Evolutionary conservation across 2,797 vertebrate species (phyloP).

Genomic region (Crenichthys baileyi): DNA sequence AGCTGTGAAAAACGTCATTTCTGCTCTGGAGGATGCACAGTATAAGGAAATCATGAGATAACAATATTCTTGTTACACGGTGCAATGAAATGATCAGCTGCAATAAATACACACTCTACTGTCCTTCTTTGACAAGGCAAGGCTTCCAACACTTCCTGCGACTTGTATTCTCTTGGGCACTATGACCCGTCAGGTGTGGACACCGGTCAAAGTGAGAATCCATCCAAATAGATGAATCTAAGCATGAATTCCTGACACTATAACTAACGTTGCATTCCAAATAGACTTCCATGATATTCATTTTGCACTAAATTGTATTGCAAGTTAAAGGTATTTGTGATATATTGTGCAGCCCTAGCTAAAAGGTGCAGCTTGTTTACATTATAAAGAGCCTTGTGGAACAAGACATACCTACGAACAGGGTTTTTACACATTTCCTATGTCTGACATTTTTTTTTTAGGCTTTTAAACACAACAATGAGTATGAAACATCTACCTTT

Average conservation of each 20-base stretch:
- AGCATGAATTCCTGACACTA: background rate
- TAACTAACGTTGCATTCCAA: background rate
- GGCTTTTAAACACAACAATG: background rate
- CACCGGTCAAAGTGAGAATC: background rate
- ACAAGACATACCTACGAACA: background rate
- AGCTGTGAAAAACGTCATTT: background rate
- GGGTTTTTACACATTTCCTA: too few relatives aligned
- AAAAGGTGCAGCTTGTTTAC: background rate
- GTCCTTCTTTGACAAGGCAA: background rate
- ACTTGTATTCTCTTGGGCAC: background rate
- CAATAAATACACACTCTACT: background rate
- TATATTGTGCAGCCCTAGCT: background rate
- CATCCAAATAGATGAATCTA: background rate
- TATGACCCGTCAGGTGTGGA: background rate
- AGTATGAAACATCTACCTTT: background rate
- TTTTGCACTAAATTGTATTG: background rate
- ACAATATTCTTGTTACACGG: background rate
- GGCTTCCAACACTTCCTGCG: background rate
- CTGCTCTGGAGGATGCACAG: background rate
- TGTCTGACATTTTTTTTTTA: background rate
- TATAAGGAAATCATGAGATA: background rate
- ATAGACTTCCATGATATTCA: background rate
- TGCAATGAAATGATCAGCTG: background rate
- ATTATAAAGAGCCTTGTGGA: background rate
- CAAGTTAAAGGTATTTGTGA: background rate